These are phyloP conservation scores for Gadus chalcogrammus DNA, from an alignment of 2,113 vertebrate species.

Conservation along the genomic window DNA sequence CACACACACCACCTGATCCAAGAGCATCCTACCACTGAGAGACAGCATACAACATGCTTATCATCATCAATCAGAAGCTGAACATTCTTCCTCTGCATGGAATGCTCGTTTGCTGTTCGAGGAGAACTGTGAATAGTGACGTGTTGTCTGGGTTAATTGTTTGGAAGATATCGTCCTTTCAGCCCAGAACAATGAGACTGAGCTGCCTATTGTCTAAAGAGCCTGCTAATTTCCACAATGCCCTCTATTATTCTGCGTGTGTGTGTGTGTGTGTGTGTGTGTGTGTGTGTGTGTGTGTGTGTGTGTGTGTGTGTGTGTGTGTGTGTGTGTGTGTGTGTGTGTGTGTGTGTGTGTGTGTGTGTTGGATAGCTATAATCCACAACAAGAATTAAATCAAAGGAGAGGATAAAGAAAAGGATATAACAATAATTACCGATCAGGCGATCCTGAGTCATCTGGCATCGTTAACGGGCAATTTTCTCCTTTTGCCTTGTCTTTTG, in stretches of 20 bases:
- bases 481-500: slow-evolving; percentile 32
- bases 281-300: neutral
- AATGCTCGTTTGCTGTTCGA: too few species aligned
- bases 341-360: slow-evolving; percentile 15
- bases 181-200: neutral
- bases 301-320: too few species aligned
- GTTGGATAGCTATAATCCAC: slow-evolving; percentile 37
- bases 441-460: slow-evolving; percentile 50
- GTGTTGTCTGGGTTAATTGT: too few species aligned
- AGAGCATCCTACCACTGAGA: too few species aligned
- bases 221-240: too few species aligned
- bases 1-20: too few species aligned
- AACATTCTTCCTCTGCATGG: too few species aligned
- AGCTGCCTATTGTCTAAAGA: too few species aligned
- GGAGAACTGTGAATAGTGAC: too few species aligned
- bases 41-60: too few species aligned
- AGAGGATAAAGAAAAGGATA: slow-evolving; percentile 54
- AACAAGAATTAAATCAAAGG: slow-evolving; percentile 57
- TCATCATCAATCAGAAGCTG: too few species aligned
- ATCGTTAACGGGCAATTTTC: slow-evolving; percentile 55
- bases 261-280: neutral
- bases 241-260: too few species aligned
- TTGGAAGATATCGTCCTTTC: neutral
- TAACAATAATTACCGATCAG: slow-evolving; percentile 57
- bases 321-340: neutral